Conservation (phyloP, 2,797 vertebrate species). For the Sebastes melanostomus region DNA sequence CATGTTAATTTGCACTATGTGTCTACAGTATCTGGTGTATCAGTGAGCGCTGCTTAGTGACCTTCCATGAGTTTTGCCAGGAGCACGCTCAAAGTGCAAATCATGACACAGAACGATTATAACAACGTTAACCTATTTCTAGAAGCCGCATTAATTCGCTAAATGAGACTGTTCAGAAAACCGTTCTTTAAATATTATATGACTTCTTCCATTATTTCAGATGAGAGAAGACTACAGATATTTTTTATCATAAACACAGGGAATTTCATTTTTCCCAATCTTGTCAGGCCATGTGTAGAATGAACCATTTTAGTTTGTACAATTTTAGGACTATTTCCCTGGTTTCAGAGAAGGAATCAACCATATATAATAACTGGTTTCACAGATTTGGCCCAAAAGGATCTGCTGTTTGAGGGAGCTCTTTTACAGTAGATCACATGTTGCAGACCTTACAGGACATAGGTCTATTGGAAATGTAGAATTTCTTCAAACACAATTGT, state of each 20-base stretch:
- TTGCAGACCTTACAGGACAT: background rate
- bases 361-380: background rate
- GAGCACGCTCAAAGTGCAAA: background rate
- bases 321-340: background rate
- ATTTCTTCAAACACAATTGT: background rate
- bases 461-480: background rate
- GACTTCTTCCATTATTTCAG: background rate
- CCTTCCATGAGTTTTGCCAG: slow-evolving; percentile 13
- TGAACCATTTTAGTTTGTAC: background rate
- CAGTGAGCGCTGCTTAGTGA: slow-evolving; percentile 10
- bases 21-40: background rate
- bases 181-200: background rate
- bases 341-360: background rate
- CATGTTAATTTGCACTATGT: slow-evolving; percentile 2
- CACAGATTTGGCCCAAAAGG: background rate
- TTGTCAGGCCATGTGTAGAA: too few species aligned
- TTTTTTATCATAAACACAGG: background rate
- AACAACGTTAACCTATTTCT: slow-evolving; percentile 26
- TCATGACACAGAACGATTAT: background rate
- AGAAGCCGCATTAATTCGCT: background rate
- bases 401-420: background rate
- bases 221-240: background rate
- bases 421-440: background rate
- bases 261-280: background rate
- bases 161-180: slow-evolving; percentile 24